These are phyloP conservation scores for Pachypeltis micranthus DNA, from an alignment of 1,140 invertebrate genomes.

Conservation along the genomic window DNA sequence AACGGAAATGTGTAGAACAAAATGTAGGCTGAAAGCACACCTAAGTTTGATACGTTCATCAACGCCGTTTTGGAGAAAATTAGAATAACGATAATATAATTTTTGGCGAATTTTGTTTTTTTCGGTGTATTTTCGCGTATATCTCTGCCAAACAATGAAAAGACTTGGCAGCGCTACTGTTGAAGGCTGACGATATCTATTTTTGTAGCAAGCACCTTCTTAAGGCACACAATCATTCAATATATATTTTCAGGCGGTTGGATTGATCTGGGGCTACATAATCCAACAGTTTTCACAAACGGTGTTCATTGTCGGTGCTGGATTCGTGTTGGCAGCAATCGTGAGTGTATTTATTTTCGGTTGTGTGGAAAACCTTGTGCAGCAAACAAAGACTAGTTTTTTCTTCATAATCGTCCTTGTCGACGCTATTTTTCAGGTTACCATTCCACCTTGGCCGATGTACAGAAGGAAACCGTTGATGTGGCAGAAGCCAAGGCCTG, in stretches of 20 bases:
- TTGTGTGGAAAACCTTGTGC: too few relatives aligned
- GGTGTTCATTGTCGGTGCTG: conserved; percentile 81
- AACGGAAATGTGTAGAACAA: too few relatives aligned
- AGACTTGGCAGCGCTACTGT: not conserved
- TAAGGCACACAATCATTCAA: too few relatives aligned
- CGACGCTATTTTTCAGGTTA: conserved; percentile 44
- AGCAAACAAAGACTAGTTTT: too few relatives aligned
- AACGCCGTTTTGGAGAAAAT: not conserved
- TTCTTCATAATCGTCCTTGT: conserved; percentile 6
- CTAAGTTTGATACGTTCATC: too few relatives aligned
- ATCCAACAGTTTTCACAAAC: conserved; percentile 93
- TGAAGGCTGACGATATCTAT: conserved; percentile 17
- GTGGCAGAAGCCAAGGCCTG: conserved; percentile 69
- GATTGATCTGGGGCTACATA: conserved; percentile 82
- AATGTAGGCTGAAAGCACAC: too few relatives aligned
- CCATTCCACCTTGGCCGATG: conserved; percentile 87
- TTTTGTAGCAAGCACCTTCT: too few relatives aligned
- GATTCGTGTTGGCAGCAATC: conserved; percentile 72
- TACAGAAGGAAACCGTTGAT: conserved; percentile 72
- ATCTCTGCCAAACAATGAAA: not conserved
- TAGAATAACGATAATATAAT: not conserved
- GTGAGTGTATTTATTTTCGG: too few relatives aligned
- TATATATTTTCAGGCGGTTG: conserved; percentile 57
- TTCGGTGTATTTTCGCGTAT: not conserved
- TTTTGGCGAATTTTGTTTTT: conserved; percentile 2